phyloP scores from a whole-genome alignment of 2,113 vertebrate genomes.

The Meriones unguiculatus region DNA sequence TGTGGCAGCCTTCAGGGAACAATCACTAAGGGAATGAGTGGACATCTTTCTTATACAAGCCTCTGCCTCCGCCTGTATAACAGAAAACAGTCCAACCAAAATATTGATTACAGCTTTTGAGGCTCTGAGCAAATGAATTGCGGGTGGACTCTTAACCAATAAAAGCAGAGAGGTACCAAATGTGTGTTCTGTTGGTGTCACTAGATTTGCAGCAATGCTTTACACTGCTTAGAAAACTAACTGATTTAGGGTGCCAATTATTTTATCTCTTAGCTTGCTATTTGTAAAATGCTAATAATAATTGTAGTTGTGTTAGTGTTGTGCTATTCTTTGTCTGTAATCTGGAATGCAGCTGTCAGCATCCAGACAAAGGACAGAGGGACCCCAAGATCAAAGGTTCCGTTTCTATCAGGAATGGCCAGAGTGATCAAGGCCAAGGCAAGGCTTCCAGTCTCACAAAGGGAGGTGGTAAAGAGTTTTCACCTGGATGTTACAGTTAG shows the following conservation, averaged over 20 bases:
- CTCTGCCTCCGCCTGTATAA: too few relatives aligned
- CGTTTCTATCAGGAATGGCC: too few relatives aligned
- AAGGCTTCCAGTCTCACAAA: too few relatives aligned
- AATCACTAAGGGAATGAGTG: not conserved
- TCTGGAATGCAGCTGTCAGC: too few relatives aligned
- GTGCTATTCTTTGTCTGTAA: too few relatives aligned
- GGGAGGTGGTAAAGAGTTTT: too few relatives aligned
- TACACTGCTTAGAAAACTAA: conserved; percentile 2
- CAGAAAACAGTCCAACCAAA: not conserved
- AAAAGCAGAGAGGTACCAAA: not conserved
- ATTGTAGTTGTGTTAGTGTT: not conserved
- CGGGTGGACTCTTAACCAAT: not conserved
- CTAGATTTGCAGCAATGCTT: not conserved
- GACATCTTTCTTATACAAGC: not conserved
- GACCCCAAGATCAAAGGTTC: too few relatives aligned
- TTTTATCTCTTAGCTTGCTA: not conserved
- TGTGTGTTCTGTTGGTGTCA: not conserved
- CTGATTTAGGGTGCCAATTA: not conserved
- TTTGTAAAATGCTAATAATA: not conserved
- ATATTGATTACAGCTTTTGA: not conserved
- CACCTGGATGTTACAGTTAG: too few relatives aligned
- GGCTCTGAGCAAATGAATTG: not conserved
- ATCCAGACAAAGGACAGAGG: too few relatives aligned
- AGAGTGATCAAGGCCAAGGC: too few relatives aligned
- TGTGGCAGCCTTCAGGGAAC: not conserved